Base-by-base conservation (phyloP, 2,888 invertebrate genomes). In the Noctua pronuba region DNA sequence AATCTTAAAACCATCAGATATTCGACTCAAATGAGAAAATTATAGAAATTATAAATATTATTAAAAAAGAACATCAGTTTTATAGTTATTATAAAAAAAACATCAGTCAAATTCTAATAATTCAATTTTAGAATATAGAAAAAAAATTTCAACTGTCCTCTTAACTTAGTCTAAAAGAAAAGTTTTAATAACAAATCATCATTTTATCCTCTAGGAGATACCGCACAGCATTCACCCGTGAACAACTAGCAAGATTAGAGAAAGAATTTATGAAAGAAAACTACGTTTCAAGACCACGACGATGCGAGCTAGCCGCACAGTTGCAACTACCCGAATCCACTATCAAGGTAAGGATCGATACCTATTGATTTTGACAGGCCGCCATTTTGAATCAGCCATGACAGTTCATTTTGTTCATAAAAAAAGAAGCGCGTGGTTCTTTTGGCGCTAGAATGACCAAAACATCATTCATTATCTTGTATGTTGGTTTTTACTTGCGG, bases 191-290 rank as follows among this genome's bases (percentile, higher is more conserved):
- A 52, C 52, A 41, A 38, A 24, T 28, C 28, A 10, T 73, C 52
- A 0, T 73, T 1, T 75, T 70, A 2, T 72, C 38, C 55, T 44
- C 4, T 69, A 97, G 99, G 79, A 97, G 99, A 75, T 99, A 99
- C 94, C 97, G 99, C 69, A 99, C 99, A 0, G 99, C 99, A 0
- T 99, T 99, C 95, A 99, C 99, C 0, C 97, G 99, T 21, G 99
- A 99, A 92, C 99, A 99, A 94, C 95, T 99, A 65, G 98, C 97
- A 0, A 97, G 99, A 24, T 96, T 99, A 74, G 99, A 99, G 95
- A 99, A 99, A 91, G 99, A 99, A 94, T 99, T 99, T 93, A 98
- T 98, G 95, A 98, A 99, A 90, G 99, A 99, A 95, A 99, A 99
- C 95, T 99, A 99, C 95, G 99, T 99, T 0, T 99, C 99, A 1